Percentiles rank a stretch among this genome's conserved stretches.
phyloP scores from a whole-genome alignment of 1,140 invertebrate genomes.

The Melanaphis sacchari region DNA sequence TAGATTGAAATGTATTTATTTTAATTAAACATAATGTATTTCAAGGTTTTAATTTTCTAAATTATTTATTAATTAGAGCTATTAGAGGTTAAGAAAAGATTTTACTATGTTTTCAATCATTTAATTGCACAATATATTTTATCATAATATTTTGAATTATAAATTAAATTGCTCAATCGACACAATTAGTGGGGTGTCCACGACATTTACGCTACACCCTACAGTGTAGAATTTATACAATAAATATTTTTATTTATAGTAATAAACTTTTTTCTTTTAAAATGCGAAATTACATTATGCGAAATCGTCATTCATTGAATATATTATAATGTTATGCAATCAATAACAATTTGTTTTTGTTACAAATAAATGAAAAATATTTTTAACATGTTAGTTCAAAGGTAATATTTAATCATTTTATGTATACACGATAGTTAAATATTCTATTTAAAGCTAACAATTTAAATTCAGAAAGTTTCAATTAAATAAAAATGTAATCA shows the following conservation, averaged over 20 bases:
- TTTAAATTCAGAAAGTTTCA: neutral
- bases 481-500: neutral
- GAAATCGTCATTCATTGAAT: neutral
- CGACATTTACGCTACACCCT: neutral
- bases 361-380: neutral
- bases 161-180: neutral
- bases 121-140: neutral
- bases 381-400: neutral
- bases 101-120: neutral
- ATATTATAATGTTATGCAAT: neutral
- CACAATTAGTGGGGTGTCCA: neutral
- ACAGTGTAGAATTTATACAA: neutral
- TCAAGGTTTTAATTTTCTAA: neutral
- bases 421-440: neutral
- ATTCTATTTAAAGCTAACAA: neutral
- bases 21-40: neutral
- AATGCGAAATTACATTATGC: neutral
- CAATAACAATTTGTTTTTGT: neutral
- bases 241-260: neutral
- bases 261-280: neutral
- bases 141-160: neutral
- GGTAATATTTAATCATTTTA: neutral
- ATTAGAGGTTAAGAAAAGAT: neutral
- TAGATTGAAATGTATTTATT: neutral
- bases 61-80: neutral